Percentiles rank a stretch among this genome's conserved stretches.
phyloP scores from a whole-genome alignment of 92 coral and sea anemone genomes.

The Paramuricea clavata region DNA sequence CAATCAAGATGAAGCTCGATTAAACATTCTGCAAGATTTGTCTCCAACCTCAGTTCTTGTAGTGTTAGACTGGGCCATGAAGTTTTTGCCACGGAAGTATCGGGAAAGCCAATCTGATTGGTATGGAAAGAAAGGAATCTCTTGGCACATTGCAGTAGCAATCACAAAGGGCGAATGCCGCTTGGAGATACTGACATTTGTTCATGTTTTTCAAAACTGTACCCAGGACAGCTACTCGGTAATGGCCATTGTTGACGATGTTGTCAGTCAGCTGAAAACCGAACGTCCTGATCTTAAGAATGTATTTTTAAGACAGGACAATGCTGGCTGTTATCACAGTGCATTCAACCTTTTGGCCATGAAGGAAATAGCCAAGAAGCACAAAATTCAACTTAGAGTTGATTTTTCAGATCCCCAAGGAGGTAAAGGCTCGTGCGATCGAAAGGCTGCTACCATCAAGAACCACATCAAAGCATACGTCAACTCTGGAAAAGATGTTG shows the following conservation, averaged over 20 bases:
- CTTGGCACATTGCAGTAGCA: constrained; percentile 58
- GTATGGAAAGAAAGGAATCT: constrained; percentile 38
- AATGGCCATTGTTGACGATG: constrained; percentile 66
- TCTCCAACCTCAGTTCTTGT: neutral
- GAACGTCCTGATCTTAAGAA: constrained; percentile 21
- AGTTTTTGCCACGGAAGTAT: constrained; percentile 36
- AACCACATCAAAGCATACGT: constrained; percentile 22
- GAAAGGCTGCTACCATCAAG: constrained; percentile 35
- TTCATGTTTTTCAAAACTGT: constrained; percentile 70
- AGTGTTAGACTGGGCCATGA: neutral
- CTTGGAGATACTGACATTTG: constrained; percentile 56
- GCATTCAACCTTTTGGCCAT: constrained; percentile 55
- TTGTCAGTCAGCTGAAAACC: neutral
- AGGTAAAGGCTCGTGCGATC: constrained; percentile 37
- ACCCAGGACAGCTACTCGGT: constrained; percentile 64
- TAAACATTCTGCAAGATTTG: constrained; percentile 1
- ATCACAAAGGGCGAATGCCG: constrained; percentile 26
- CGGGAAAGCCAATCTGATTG: constrained; percentile 46
- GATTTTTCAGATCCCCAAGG: constrained; percentile 25
- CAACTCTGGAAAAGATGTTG: constrained; percentile 32
- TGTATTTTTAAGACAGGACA: constrained; percentile 48
- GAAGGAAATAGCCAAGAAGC: constrained; percentile 45
- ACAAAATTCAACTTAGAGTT: constrained; percentile 42
- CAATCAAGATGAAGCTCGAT: constrained; percentile 69
- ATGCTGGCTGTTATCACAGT: constrained; percentile 58